Conservation (phyloP, 2,113 vertebrate genomes). For the Trematomus loennbergii region DNA sequence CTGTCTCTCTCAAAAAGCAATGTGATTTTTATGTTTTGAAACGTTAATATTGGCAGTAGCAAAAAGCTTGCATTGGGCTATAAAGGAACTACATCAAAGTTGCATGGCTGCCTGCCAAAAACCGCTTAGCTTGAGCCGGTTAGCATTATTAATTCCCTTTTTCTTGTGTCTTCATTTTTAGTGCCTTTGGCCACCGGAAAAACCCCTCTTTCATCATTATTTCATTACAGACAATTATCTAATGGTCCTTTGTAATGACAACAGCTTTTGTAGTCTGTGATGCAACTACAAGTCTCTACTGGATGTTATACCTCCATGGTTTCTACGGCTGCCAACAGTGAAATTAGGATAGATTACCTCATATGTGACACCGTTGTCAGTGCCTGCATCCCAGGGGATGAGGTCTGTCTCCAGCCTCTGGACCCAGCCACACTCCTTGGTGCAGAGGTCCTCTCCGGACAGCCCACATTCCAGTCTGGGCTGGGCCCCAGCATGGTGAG, state of each 20-base stretch:
- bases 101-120: too few species aligned
- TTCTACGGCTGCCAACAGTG: neutral
- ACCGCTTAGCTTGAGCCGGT: too few species aligned
- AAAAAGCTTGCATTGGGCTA: too few species aligned
- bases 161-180: too few species aligned
- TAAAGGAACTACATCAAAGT: too few species aligned
- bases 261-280: too few species aligned
- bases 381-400: constrained; percentile 97
- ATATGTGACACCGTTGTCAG: constrained; percentile 92
- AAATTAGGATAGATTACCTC: constrained; percentile 84
- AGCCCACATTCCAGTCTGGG: constrained; percentile 97
- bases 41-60: too few species aligned
- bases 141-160: too few species aligned
- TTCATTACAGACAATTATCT: neutral
- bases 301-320: neutral
- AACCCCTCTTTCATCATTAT: neutral
- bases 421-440: constrained; percentile 97
- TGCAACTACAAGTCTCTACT: neutral
- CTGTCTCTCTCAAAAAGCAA: too few species aligned
- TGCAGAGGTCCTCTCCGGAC: constrained; percentile 94
- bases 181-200: neutral
- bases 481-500: constrained; percentile 97
- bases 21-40: too few species aligned
- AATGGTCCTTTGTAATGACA: too few species aligned
- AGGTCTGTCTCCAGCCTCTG: constrained; percentile 92